Percentiles rank a stretch among this genome's conserved stretches.
phyloP scores from a whole-genome alignment of 1,140 invertebrate species.

The Paramacrobiotus metropolitanus region DNA sequence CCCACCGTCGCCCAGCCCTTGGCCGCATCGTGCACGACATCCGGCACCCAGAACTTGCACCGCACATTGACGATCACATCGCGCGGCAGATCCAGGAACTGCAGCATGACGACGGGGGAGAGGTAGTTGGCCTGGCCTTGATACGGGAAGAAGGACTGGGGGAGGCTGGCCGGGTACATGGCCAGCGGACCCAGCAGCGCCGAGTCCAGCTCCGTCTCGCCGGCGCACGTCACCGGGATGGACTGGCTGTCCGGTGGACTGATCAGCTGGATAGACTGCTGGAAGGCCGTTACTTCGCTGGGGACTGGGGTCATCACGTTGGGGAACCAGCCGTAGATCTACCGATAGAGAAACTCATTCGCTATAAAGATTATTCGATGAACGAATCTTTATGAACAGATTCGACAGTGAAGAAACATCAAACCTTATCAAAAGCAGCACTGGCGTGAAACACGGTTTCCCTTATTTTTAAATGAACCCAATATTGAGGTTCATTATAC shows the following conservation, averaged over 20 bases:
- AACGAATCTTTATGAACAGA: too few species aligned
- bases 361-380: too few species aligned
- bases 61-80: conserved; percentile 18
- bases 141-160: conserved; percentile 20
- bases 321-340: neutral
- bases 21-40: conserved; percentile 5
- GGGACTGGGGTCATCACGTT: neutral
- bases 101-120: conserved; percentile 19
- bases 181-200: conserved; percentile 18
- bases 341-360: neutral
- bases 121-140: conserved; percentile 19
- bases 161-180: conserved; percentile 17
- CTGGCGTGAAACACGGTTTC: too few species aligned
- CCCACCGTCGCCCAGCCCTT: too few species aligned
- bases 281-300: neutral
- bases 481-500: too few species aligned
- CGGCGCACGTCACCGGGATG: neutral
- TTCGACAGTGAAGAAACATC: too few species aligned
- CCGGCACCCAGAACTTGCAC: conserved; percentile 16
- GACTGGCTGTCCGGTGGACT: neutral
- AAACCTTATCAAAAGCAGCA: too few species aligned
- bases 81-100: conserved; percentile 14
- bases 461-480: too few species aligned
- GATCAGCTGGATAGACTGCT: neutral
- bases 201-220: conserved; percentile 17